Evolutionary conservation across 2,113 vertebrate species (phyloP), one percentile per base, ranked within the genome.

Genomic region (Gallinago undulata): DNA sequence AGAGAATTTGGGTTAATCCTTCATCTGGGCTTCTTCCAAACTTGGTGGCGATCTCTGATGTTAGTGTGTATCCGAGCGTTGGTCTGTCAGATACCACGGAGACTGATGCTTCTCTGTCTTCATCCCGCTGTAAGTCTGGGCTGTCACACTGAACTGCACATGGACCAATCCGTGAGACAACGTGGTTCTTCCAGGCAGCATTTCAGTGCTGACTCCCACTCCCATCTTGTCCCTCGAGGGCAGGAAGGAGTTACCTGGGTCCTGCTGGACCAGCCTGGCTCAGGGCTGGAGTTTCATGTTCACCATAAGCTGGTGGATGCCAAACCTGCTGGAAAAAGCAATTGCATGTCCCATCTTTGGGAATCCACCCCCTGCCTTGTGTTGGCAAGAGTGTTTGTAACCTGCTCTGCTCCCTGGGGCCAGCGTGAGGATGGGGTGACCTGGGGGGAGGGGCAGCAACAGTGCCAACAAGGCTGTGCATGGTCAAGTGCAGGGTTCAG

Each of bases 1-100:
- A 51, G 72, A 16, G 83, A 48, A 10, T 68, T 59, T 81, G 85
- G 60, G 47, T 25, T 25, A 17, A 3, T 51, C 77, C 85, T 85
- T 85, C 57, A 17, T 10, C 37, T 8, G 53, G 90, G 23, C 59
- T 84, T 57, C 66, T 74, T 12, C 92, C 85, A 84, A 45, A 41
- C 83, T 50, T 27, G 0, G 55, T 0, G 1, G 3, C 0, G 7
- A 48, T 93, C 88, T 89, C 76, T 66, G 78, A 0, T 2, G 37
- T 64, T 3, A n/a, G 69, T 39, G 59, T 68, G 25, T 27, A 3
- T 35, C 30, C 1, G 4, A 48, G 66, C 21, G 1, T 10, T 47
- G 73, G 6, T 19, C 66, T 66, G 43, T 47, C 0, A 0, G 66
- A 13, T 27, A 2, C 63, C 55, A 16, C 0, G 1, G 72, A 23